A percentile compares a stretch with the other conserved stretches of the same genome.
phyloP scores from a whole-genome alignment of 1,140 invertebrate species.

The Drosophila subpulchrella region DNA sequence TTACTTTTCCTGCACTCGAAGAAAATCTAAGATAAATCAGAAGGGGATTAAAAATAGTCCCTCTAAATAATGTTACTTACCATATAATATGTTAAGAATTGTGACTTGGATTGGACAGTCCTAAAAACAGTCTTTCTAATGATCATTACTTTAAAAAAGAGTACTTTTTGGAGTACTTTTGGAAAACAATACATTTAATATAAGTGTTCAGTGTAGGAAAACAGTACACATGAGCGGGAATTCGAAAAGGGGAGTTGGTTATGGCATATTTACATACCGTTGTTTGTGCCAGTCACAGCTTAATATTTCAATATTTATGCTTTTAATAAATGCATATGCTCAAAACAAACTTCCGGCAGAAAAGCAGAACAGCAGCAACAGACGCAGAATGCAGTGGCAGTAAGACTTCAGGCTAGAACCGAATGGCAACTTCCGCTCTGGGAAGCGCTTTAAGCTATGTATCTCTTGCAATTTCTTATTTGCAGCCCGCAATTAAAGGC shows the following conservation, averaged over 20 bases:
- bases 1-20: slow-evolving; percentile 22
- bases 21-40: neutral
- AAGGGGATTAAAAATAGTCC: too few relatives aligned
- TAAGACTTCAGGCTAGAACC: neutral
- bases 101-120: too few relatives aligned
- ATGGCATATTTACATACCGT: slow-evolving; percentile 51
- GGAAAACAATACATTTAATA: too few relatives aligned
- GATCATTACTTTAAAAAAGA: too few relatives aligned
- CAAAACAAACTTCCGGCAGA: slow-evolving; percentile 71
- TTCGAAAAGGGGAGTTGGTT: neutral
- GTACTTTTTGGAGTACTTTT: too few relatives aligned
- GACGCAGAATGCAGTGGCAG: slow-evolving; percentile 12
- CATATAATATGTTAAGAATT: too few relatives aligned
- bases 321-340: slow-evolving; percentile 82
- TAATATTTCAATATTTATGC: slow-evolving; percentile 84
- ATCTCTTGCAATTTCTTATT: slow-evolving; percentile 7
- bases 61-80: too few relatives aligned
- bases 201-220: slow-evolving; percentile 8
- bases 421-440: slow-evolving; percentile 16
- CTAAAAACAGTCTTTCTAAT: too few relatives aligned
- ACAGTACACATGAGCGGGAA: neutral
- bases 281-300: slow-evolving; percentile 79
- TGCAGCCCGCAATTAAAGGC: slow-evolving; percentile 18
- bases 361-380: slow-evolving; percentile 32
- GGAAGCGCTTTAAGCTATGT: slow-evolving; percentile 12